Conservation (phyloP, 2,113 vertebrate genomes). For the Myrmecobius fasciatus region DNA sequence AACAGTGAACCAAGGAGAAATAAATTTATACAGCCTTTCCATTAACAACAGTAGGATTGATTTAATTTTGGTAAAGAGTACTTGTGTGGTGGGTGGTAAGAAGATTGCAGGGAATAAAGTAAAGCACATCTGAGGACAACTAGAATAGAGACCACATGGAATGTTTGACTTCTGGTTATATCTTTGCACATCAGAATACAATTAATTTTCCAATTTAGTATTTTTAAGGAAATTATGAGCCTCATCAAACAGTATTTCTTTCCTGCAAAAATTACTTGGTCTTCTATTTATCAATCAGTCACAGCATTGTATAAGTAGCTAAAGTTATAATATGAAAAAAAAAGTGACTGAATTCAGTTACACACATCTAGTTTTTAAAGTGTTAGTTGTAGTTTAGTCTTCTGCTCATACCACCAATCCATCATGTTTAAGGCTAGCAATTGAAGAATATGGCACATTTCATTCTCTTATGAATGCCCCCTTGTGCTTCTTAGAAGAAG, state of each 20-base stretch:
- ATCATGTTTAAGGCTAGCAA: slow-evolving; percentile 55
- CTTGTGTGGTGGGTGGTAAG: not conserved
- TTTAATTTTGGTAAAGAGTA: not conserved
- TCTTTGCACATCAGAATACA: not conserved
- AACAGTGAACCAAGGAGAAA: not conserved
- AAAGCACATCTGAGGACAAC: not conserved
- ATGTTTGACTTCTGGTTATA: not conserved
- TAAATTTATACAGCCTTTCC: not conserved
- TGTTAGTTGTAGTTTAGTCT: slow-evolving; percentile 13
- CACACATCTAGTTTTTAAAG: slow-evolving; percentile 27
- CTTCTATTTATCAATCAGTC: not conserved
- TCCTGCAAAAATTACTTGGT: not conserved
- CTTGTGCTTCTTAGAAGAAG: slow-evolving; percentile 56
- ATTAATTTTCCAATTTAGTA: not conserved
- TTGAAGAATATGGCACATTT: slow-evolving; percentile 46
- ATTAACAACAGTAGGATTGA: not conserved
- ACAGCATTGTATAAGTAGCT: not conserved
- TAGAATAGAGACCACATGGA: not conserved
- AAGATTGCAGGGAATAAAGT: not conserved
- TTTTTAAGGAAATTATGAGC: not conserved
- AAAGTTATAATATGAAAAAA: slow-evolving; percentile 4
- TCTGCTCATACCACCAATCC: slow-evolving; percentile 28
- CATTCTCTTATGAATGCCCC: slow-evolving; percentile 54
- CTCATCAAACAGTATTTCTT: not conserved
- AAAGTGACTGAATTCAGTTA: slow-evolving; percentile 28